Percentiles rank a stretch among this genome's conserved stretches.
These are phyloP conservation scores for Rhinopithecus roxellana DNA, from an alignment of 2,113 vertebrate genomes.

Conservation along the genomic window DNA sequence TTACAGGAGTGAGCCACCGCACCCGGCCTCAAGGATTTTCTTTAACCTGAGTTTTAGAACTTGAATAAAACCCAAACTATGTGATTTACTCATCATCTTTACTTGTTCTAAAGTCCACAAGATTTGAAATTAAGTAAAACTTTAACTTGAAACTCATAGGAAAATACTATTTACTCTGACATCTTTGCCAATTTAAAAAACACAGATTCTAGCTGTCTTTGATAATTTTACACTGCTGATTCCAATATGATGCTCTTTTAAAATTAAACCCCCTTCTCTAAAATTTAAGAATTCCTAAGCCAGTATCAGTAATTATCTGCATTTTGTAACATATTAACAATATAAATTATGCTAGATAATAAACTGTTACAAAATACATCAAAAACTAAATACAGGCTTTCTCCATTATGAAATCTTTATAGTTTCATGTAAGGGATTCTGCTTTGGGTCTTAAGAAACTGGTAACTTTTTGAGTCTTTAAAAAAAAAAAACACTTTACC, in stretches of 20 bases:
- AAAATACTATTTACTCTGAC: constrained; percentile 31
- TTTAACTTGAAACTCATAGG: background rate
- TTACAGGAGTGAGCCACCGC: no score
- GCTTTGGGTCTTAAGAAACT: background rate
- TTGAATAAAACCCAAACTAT: constrained; percentile 27
- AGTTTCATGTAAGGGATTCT: background rate
- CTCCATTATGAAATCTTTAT: background rate
- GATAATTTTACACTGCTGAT: background rate
- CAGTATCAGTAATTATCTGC: background rate
- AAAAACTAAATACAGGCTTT: background rate
- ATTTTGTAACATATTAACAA: background rate
- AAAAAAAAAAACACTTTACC: background rate
- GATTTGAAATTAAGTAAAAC: constrained; percentile 31
- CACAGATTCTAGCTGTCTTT: background rate
- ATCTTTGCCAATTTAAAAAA: background rate
- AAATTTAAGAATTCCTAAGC: background rate
- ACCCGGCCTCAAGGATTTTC: background rate
- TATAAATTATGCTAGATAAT: background rate
- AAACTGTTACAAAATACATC: background rate
- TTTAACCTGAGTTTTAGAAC: constrained; percentile 10
- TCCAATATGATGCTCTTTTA: background rate
- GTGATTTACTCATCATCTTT: constrained; percentile 28
- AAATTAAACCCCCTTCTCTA: background rate
- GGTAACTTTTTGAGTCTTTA: background rate
- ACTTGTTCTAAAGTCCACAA: constrained; percentile 22